Evolutionary conservation across 1,140 invertebrate genomes (phyloP).

Genomic region (Bombus turneri): DNA sequence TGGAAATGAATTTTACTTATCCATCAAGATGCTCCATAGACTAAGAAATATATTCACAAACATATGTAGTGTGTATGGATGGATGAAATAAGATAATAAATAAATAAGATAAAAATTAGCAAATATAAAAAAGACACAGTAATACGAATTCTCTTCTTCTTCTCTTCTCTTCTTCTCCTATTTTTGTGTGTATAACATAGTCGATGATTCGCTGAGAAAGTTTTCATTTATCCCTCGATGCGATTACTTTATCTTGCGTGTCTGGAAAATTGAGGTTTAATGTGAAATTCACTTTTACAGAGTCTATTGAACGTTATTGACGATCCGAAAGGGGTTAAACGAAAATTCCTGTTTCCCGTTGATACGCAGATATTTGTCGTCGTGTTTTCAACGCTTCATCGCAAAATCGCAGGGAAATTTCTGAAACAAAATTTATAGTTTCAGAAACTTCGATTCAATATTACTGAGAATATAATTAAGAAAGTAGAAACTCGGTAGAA

Average conservation of each 20-base stretch:
- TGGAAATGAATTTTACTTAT: too few relatives aligned
- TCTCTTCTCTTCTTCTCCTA: too few relatives aligned
- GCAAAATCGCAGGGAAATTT: not conserved
- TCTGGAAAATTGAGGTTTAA: not conserved
- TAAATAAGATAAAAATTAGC: not conserved
- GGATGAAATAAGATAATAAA: too few relatives aligned
- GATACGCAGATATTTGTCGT: conserved; percentile 5
- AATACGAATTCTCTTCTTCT: not conserved
- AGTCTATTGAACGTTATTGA: not conserved
- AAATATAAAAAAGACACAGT: not conserved
- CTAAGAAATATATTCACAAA: too few relatives aligned
- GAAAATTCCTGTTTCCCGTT: not conserved
- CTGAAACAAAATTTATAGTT: not conserved
- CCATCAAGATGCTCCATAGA: too few relatives aligned
- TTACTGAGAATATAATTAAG: too few relatives aligned
- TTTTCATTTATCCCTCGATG: not conserved
- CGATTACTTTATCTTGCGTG: not conserved
- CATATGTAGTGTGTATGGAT: too few relatives aligned
- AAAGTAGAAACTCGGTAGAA: too few relatives aligned
- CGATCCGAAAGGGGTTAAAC: not conserved
- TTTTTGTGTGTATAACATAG: not conserved
- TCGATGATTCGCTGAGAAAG: not conserved
- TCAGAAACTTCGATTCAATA: not conserved
- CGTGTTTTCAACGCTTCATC: not conserved
- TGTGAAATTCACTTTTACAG: not conserved